Conservation (phyloP, 2,888 invertebrate genomes). For the Mythimna impura region DNA sequence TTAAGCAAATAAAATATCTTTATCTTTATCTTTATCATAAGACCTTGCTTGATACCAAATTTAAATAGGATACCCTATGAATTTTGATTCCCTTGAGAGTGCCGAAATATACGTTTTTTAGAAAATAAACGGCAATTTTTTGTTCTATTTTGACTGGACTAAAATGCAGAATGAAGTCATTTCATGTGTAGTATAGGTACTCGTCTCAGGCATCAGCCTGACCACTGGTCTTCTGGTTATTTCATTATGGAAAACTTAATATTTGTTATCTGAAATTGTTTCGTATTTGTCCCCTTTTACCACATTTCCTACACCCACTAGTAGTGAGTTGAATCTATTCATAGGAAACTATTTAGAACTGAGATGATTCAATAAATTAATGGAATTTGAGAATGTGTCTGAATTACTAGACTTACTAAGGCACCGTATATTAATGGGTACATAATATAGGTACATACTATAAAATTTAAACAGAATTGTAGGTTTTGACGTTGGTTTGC, state of each 20-base stretch:
- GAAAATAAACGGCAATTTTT: too few relatives aligned
- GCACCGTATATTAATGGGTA: background rate
- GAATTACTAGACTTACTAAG: conserved; percentile 1
- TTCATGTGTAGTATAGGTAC: background rate
- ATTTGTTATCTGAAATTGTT: conserved; percentile 3
- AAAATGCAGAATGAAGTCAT: background rate
- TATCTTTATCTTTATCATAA: too few relatives aligned
- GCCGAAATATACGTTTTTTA: too few relatives aligned
- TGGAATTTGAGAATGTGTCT: background rate
- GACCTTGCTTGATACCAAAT: too few relatives aligned
- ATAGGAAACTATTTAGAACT: conserved; percentile 12
- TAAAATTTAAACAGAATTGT: background rate
- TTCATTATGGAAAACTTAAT: conserved; percentile 5
- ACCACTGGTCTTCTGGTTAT: conserved; percentile 2
- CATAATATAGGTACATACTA: background rate
- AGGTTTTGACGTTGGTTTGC: background rate
- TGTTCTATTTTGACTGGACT: too few relatives aligned
- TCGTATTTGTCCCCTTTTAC: conserved; percentile 1
- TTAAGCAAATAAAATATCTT: too few relatives aligned
- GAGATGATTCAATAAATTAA: background rate
- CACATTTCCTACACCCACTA: conserved; percentile 10
- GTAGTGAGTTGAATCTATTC: conserved; percentile 24
- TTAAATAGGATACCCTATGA: too few relatives aligned
- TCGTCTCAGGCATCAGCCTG: too few relatives aligned
- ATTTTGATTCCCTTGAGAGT: too few relatives aligned